phyloP scores from a whole-genome alignment of 1,140 invertebrate genomes.

The Brachionus manjavacas region DNA sequence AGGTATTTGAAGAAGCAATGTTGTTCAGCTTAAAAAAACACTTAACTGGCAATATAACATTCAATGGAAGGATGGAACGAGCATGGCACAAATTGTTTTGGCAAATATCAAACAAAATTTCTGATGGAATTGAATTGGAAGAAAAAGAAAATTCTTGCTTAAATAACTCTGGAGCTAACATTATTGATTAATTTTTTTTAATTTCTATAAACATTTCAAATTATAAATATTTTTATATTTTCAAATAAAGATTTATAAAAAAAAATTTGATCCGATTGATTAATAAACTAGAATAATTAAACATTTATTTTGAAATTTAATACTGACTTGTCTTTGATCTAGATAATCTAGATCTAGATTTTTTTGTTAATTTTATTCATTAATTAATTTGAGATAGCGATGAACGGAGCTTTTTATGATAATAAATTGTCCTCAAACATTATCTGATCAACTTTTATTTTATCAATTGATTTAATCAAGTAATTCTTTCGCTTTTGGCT shows the following conservation, averaged over 20 bases:
- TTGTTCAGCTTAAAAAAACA: slow-evolving; percentile 1
- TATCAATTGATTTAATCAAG: too few relatives aligned
- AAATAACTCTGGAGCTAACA: background rate
- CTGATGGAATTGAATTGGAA: slow-evolving; percentile 17
- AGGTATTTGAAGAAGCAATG: slow-evolving; percentile 20
- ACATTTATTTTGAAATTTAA: too few relatives aligned
- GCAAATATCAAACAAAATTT: background rate
- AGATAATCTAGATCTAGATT: too few relatives aligned
- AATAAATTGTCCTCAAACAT: too few relatives aligned
- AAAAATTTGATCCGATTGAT: too few relatives aligned
- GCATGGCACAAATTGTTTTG: slow-evolving; percentile 26
- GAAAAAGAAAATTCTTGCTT: slow-evolving; percentile 23
- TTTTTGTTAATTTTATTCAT: too few relatives aligned
- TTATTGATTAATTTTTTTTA: background rate
- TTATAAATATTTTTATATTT: background rate
- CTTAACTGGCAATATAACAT: background rate
- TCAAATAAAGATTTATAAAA: background rate
- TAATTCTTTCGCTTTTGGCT: too few relatives aligned
- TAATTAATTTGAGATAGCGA: too few relatives aligned
- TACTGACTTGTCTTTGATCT: too few relatives aligned
- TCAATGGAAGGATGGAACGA: background rate
- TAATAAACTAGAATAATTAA: too few relatives aligned
- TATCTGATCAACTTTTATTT: too few relatives aligned
- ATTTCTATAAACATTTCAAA: background rate
- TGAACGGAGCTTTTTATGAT: too few relatives aligned